Conservation (phyloP, 2,113 vertebrate species). For the rat (Rattus norvegicus) region DNA sequence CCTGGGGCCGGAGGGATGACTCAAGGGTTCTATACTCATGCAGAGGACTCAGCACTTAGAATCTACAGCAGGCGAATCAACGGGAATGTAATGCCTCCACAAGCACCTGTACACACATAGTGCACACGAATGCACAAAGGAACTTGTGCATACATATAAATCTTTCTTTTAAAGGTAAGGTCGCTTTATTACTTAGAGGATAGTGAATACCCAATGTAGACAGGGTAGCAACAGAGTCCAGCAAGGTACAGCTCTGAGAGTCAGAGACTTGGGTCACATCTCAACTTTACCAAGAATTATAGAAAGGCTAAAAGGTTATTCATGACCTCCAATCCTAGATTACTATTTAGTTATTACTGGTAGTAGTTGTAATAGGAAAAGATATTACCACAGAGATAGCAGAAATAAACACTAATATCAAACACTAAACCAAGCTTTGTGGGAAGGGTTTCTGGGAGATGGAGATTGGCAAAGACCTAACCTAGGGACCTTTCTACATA, state of each 20-base stretch:
- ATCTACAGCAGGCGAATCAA: neutral
- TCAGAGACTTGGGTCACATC: neutral
- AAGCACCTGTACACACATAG: too few species aligned
- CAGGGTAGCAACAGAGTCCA: neutral
- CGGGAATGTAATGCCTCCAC: too few species aligned
- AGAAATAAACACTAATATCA: neutral
- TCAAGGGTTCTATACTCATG: neutral
- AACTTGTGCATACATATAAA: neutral
- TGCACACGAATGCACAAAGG: neutral
- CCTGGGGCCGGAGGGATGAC: neutral
- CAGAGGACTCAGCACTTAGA: neutral
- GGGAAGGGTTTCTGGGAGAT: neutral
- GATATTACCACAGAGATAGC: neutral
- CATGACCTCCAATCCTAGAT: neutral
- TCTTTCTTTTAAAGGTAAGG: neutral
- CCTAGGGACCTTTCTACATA: neutral
- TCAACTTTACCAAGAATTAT: neutral
- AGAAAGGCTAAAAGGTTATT: neutral
- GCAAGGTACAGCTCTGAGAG: neutral
- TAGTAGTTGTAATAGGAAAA: neutral
- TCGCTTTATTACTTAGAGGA: neutral
- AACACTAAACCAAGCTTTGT: neutral
- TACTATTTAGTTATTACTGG: neutral
- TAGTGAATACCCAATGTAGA: neutral
- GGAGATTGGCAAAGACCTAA: neutral